Evolutionary conservation across 2,888 invertebrate species (phyloP), one percentile per base, ranked within the genome.

Genomic region (Odontothrips loti): DNA sequence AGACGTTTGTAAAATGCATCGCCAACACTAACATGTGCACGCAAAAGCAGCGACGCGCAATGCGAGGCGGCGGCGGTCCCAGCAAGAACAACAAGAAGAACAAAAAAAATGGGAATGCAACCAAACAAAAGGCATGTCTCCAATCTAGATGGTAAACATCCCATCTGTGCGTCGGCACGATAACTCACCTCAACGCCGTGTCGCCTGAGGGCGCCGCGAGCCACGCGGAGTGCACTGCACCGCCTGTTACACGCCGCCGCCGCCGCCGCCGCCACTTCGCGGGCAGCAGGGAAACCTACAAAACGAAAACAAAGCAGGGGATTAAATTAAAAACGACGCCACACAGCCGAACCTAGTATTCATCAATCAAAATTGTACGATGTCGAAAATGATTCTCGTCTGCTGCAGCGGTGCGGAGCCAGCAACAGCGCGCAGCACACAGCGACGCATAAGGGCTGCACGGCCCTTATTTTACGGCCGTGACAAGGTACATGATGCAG

Each of bases 101-200:
- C 4, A 23, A 68, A 9, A 68, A 68, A 75, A 75, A 27, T n/a
- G 27, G 27, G 27, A 75, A 75, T 75, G 23, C 12, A 75, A 75
- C 68, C 68, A 27, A 75, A 75, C 68, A 75, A 75, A 75, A 75
- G 68, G 68, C 68, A 75, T 75, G 68, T 75, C 68, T 75, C 68
- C 68, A 23, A 75, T 75, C 68, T 75, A 75, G 68, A 75, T 75
- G 68, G 68, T 75, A 75, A 75, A 75, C 68, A 75, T 27, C 34
- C 6, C 6, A 6, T 43, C 34, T 6, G n/a, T n/a, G 68, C 10
- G 68, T 51, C 23, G n/a, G 68, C 68, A 68, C 68, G 68, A 75
- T 75, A 75, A 75, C 68, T 75, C 68, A 27, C 34, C 34, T 43
- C 34, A 43, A 6, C 20, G 58, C 23, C 68, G 9, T 27, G 68